Conservation (phyloP, 2,888 invertebrate species). For the Ormyrus labotus region DNA sequence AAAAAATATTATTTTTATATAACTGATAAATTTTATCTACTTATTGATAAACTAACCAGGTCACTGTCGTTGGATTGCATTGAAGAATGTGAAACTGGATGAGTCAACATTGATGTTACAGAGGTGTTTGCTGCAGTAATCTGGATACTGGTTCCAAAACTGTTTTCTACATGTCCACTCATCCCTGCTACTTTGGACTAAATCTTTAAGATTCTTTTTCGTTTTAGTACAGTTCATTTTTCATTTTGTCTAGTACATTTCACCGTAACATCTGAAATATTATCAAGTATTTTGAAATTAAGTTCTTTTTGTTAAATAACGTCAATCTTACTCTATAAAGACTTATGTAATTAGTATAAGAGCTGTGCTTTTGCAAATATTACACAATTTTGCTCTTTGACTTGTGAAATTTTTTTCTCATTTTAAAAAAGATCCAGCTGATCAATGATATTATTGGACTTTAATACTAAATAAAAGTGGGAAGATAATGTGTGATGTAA, state of each 20-base stretch:
- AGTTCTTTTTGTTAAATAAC: too few relatives aligned
- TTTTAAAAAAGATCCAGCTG: too few relatives aligned
- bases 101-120: conserved; percentile 14
- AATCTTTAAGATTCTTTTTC: conserved; percentile 1
- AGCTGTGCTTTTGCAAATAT: too few relatives aligned
- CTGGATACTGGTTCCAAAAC: conserved; percentile 40
- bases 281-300: too few relatives aligned
- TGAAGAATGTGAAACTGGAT: conserved; percentile 1
- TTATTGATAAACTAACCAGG: conserved; percentile 18
- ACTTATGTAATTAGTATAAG: too few relatives aligned
- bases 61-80: conserved; percentile 16
- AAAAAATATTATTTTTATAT: neutral
- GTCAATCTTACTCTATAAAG: too few relatives aligned
- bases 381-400: too few relatives aligned
- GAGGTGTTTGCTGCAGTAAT: conserved; percentile 27
- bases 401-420: too few relatives aligned
- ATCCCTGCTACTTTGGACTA: conserved; percentile 24
- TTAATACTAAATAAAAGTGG: too few relatives aligned
- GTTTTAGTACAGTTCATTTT: conserved; percentile 47
- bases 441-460: too few relatives aligned
- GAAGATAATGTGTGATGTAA: too few relatives aligned
- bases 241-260: conserved; percentile 38
- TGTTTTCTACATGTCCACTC: conserved; percentile 45
- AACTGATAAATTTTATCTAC: conserved; percentile 1
- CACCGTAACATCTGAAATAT: conserved; percentile 5